A percentile compares a stretch with the other conserved stretches of the same genome.
Evolutionary conservation across 1,140 invertebrate genomes (phyloP).

Genomic region (Odontomachus brunneus): DNA sequence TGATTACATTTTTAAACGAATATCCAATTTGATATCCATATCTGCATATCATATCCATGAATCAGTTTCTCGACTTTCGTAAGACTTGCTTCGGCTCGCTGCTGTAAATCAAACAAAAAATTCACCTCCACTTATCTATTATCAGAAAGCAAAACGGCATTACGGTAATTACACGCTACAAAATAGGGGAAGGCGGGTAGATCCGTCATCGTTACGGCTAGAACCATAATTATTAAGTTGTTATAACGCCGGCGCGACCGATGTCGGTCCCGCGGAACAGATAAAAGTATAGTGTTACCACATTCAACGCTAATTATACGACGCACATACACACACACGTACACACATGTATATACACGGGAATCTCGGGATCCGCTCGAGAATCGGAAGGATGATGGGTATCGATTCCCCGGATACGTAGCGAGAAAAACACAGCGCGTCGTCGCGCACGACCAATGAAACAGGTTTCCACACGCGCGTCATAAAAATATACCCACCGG

Average conservation of each 20-base stretch:
- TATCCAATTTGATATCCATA: too few relatives aligned
- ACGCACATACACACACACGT: not conserved
- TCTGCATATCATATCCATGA: not conserved
- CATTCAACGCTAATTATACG: constrained; percentile 6
- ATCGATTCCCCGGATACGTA: not conserved
- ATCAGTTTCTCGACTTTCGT: not conserved
- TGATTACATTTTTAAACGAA: too few relatives aligned
- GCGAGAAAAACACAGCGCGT: constrained; percentile 5
- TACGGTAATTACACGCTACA: not conserved
- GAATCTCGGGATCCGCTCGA: not conserved
- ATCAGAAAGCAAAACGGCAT: not conserved
- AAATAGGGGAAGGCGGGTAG: not conserved
- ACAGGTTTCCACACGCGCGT: constrained; percentile 76
- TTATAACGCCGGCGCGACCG: not conserved
- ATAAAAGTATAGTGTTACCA: constrained; percentile 39
- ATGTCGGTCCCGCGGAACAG: not conserved
- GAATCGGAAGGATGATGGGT: not conserved
- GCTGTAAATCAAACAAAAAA: not conserved
- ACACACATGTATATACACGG: not conserved
- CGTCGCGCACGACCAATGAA: constrained; percentile 66
- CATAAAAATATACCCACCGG: constrained; percentile 73
- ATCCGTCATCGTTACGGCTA: not conserved
- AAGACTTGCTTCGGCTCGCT: too few relatives aligned
- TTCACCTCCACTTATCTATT: not conserved
- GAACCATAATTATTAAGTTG: constrained; percentile 1